A percentile compares a stretch with the other conserved stretches of the same genome.
Evolutionary conservation across 2,113 vertebrate species (phyloP).

Genomic region (Oreocharis arfaki): DNA sequence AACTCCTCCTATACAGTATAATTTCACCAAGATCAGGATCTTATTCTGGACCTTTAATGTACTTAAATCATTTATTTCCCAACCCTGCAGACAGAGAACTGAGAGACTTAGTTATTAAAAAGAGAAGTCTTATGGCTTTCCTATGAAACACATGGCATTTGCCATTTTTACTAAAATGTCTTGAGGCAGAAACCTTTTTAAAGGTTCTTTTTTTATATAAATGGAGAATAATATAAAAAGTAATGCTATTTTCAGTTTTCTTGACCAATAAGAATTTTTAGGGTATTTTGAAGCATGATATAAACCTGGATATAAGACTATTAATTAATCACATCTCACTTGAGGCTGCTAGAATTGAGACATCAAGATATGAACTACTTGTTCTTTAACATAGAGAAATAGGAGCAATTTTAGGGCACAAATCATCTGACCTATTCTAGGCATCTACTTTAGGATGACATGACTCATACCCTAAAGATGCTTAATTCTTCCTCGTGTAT

Average conservation of each 20-base stretch:
- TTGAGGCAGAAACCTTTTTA: neutral
- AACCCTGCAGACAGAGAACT: neutral
- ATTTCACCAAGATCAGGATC: neutral
- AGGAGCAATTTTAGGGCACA: constrained; percentile 39
- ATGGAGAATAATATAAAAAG: neutral
- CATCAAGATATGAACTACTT: neutral
- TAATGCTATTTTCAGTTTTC: neutral
- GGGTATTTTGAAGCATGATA: neutral
- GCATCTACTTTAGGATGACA: constrained; percentile 26
- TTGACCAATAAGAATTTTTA: neutral
- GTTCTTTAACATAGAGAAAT: neutral
- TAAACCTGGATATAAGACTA: neutral
- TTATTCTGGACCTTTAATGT: neutral
- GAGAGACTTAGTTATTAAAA: neutral
- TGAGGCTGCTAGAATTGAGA: neutral
- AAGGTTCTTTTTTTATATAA: neutral
- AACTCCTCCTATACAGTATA: neutral
- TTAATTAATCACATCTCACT: neutral
- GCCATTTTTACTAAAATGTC: neutral
- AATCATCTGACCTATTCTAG: constrained; percentile 39
- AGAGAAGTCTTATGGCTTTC: neutral
- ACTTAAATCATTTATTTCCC: neutral
- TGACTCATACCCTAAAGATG: constrained; percentile 52
- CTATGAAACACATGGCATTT: neutral
- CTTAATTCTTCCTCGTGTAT: constrained; percentile 20